Conservation (phyloP, 2,113 vertebrate species). For the Tylochromis polylepis region DNA sequence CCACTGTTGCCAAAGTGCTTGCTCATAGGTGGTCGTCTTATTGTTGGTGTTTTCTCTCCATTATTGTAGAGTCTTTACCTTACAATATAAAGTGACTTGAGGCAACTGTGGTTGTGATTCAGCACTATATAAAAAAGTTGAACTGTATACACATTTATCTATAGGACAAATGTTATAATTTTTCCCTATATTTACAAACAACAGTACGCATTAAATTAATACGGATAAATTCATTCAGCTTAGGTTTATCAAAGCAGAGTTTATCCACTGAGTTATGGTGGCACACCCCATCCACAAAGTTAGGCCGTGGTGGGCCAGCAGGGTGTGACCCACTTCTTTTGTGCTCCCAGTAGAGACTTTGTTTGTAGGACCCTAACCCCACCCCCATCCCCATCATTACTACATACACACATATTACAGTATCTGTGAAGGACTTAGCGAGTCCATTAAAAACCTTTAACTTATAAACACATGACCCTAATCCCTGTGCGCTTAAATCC, state of each 20-base stretch:
- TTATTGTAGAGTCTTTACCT: neutral
- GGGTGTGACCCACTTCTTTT: conserved; percentile 68
- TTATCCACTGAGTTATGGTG: neutral
- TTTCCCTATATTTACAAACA: neutral
- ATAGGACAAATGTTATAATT: neutral
- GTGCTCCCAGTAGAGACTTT: conserved; percentile 52
- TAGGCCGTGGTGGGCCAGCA: neutral
- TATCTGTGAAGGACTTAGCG: neutral
- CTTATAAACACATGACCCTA: neutral
- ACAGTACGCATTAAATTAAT: conserved; percentile 3
- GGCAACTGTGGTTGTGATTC: neutral
- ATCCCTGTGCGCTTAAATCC: neutral
- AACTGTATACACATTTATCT: neutral
- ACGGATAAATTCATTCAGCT: conserved; percentile 17
- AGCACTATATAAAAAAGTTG: neutral
- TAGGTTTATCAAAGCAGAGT: conserved; percentile 1
- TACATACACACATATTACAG: neutral
- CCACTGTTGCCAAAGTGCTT: neutral
- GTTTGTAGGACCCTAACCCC: conserved; percentile 45
- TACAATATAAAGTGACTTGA: neutral
- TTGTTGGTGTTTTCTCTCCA: neutral
- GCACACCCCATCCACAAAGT: neutral
- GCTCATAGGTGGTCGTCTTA: neutral
- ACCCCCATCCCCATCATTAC: neutral
- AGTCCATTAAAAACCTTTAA: neutral